Conservation (phyloP, 2,797 vertebrate species). For the Argyrosomus regius region DNA sequence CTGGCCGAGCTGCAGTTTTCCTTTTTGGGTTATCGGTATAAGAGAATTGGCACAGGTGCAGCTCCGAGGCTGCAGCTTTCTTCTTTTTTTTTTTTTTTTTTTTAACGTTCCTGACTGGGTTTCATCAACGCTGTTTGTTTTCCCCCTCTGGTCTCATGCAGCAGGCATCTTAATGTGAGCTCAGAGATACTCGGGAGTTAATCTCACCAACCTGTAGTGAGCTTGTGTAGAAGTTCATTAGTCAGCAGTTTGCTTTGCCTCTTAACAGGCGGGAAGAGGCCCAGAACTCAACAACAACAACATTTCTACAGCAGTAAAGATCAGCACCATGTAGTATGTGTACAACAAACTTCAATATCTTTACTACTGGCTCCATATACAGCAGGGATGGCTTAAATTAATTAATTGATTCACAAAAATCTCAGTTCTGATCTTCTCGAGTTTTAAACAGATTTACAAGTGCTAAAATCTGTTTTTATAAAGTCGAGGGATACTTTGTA, state of each 20-base stretch:
- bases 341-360: neutral
- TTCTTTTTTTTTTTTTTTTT: too few relatives aligned
- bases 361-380: neutral
- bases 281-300: neutral
- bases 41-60: constrained; percentile 57
- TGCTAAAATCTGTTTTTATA: neutral
- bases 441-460: neutral
- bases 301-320: neutral
- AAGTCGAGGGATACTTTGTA: neutral
- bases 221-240: constrained; percentile 31
- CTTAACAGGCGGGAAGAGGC: neutral
- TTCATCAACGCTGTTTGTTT: constrained; percentile 56
- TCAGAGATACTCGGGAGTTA: constrained; percentile 42
- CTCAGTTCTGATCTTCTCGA: too few relatives aligned
- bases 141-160: constrained; percentile 46
- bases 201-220: constrained; percentile 41
- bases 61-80: constrained; percentile 47
- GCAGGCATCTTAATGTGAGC: constrained; percentile 58
- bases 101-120: constrained; percentile 32
- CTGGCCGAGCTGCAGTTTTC: constrained; percentile 42
- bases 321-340: neutral
- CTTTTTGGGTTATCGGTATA: constrained; percentile 50
- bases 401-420: neutral
- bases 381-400: neutral
- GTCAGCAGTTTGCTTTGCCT: constrained; percentile 2